phyloP scores from a whole-genome alignment of 2,888 invertebrate genomes.

The Cephus spinipes region DNA sequence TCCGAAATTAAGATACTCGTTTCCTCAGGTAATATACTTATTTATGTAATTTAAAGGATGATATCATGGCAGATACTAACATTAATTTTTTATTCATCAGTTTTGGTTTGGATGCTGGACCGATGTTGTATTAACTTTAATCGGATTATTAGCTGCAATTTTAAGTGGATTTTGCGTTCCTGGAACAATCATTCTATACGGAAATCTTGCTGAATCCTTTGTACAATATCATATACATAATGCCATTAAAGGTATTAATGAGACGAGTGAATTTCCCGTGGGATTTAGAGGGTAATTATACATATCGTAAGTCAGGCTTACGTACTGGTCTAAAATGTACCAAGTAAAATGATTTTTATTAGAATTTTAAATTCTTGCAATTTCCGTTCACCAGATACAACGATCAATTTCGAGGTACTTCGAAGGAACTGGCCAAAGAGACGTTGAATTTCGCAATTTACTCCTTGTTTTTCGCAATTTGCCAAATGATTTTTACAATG shows the following conservation, averaged over 20 bases:
- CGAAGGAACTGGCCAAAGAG: constrained; percentile 20
- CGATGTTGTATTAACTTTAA: constrained; percentile 20
- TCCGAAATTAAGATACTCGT: neutral
- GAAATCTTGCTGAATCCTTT: constrained; percentile 24
- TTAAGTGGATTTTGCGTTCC: constrained; percentile 25
- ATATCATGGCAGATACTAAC: neutral
- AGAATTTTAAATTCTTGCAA: neutral
- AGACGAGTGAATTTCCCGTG: constrained; percentile 18
- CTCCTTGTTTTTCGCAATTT: constrained; percentile 20
- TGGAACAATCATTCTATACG: constrained; percentile 24
- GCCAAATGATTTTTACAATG: constrained; percentile 22
- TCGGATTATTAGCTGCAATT: constrained; percentile 19
- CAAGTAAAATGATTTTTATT: neutral
- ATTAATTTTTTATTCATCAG: constrained; percentile 3
- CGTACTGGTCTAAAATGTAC: neutral
- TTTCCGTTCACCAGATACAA: neutral
- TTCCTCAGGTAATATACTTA: neutral
- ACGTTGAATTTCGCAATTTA: constrained; percentile 21
- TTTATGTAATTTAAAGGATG: neutral
- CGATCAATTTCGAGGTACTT: neutral
- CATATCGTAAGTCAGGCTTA: neutral
- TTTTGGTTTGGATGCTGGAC: constrained; percentile 23
- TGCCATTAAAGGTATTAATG: constrained; percentile 9
- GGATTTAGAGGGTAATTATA: constrained; percentile 18
- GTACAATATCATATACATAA: constrained; percentile 23